Conservation (phyloP, 2,888 invertebrate genomes). For the Agonopterix subpropinquella region DNA sequence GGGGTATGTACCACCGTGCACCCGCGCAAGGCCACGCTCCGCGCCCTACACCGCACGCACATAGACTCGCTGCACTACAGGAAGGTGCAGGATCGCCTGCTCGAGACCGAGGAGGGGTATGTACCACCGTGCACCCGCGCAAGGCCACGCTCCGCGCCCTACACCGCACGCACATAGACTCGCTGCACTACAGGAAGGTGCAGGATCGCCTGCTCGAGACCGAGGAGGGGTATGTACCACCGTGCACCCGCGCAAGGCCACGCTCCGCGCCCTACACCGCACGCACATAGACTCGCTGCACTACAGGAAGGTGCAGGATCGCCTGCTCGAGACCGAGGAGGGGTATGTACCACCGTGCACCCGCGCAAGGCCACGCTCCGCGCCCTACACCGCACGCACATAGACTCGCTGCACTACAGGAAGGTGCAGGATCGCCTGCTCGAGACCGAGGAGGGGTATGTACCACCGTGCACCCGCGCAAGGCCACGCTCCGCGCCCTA, state of each 20-base stretch:
- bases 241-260: slow-evolving; percentile 88
- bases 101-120: slow-evolving; percentile 91
- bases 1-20: slow-evolving; percentile 90
- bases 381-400: slow-evolving; percentile 93
- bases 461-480: slow-evolving; percentile 90
- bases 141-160: slow-evolving; percentile 91
- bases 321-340: slow-evolving; percentile 91
- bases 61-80: slow-evolving; percentile 95
- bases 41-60: slow-evolving; percentile 94
- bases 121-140: slow-evolving; percentile 90
- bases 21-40: slow-evolving; percentile 88
- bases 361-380: slow-evolving; percentile 89
- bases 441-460: slow-evolving; percentile 90
- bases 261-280: slow-evolving; percentile 92
- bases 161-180: slow-evolving; percentile 95
- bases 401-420: slow-evolving; percentile 94
- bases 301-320: slow-evolving; percentile 88
- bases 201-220: slow-evolving; percentile 89
- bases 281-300: slow-evolving; percentile 96
- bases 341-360: slow-evolving; percentile 91
- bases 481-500: slow-evolving; percentile 90
- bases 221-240: slow-evolving; percentile 91
- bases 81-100: slow-evolving; percentile 88
- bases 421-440: slow-evolving; percentile 90
- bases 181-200: slow-evolving; percentile 92